Conservation (phyloP, 2,113 vertebrate genomes). For the Charadrius vociferus region DNA sequence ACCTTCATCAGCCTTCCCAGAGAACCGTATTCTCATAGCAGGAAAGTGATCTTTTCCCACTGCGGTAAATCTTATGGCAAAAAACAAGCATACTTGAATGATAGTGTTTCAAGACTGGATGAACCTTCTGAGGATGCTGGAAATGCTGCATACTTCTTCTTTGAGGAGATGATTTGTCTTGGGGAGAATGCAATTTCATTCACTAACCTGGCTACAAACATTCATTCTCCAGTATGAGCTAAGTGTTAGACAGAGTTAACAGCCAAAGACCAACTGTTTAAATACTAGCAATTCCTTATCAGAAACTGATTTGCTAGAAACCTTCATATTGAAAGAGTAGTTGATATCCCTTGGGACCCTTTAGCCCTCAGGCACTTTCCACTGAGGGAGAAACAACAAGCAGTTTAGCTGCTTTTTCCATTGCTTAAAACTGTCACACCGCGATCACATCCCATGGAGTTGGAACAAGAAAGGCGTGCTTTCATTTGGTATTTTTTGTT, state of each 20-base stretch:
- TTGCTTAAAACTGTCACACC: background rate
- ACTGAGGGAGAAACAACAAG: background rate
- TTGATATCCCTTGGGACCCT: background rate
- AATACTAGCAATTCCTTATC: background rate
- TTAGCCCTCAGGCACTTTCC: background rate
- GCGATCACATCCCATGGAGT: background rate
- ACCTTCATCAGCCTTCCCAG: background rate
- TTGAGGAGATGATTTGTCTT: background rate
- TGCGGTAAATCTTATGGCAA: background rate
- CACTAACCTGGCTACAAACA: background rate
- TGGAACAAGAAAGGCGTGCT: background rate
- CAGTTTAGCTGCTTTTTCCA: background rate
- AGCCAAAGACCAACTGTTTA: background rate
- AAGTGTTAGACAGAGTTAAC: background rate
- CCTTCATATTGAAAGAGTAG: background rate
- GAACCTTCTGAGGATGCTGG: background rate
- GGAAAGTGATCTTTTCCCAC: background rate
- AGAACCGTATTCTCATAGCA: background rate
- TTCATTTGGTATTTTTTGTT: background rate
- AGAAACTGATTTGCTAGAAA: background rate
- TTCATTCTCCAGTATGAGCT: background rate
- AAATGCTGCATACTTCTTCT: background rate
- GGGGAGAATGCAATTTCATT: background rate
- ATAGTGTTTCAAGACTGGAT: background rate
- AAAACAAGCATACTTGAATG: background rate